phyloP scores from a whole-genome alignment of 2,888 invertebrate genomes.

The Caenorhabditis zanzibari region DNA sequence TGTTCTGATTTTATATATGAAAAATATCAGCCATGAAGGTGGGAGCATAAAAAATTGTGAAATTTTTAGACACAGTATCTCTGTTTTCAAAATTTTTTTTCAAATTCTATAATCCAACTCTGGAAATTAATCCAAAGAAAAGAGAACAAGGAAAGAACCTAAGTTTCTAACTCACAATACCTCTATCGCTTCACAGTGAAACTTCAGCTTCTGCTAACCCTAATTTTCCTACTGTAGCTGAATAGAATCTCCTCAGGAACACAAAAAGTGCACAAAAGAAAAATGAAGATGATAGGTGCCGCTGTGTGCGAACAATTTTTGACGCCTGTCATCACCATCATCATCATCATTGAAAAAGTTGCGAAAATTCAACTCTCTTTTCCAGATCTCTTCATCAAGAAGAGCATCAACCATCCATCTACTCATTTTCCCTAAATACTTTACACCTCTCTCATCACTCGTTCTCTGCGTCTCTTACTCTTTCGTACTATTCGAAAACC shows the following conservation, averaged over 20 bases:
- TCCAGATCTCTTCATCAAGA: slow-evolving; percentile 1
- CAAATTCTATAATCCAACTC: too few species aligned
- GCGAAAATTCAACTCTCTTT: slow-evolving; percentile 38
- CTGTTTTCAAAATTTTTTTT: too few species aligned
- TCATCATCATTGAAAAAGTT: slow-evolving; percentile 37
- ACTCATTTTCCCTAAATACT: slow-evolving; percentile 37
- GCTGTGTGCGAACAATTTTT: slow-evolving; percentile 16
- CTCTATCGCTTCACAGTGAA: too few species aligned
- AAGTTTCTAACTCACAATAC: too few species aligned
- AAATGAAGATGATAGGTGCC: slow-evolving; percentile 32
- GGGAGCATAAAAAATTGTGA: too few species aligned
- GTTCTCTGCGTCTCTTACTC: slow-evolving; percentile 30
- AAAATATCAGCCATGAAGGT: too few species aligned
- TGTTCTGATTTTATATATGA: too few species aligned
- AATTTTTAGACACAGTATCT: too few species aligned
- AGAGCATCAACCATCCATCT: slow-evolving; percentile 14
- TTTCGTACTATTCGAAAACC: slow-evolving; percentile 9
- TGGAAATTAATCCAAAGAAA: too few species aligned
- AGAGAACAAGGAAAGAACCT: too few species aligned
- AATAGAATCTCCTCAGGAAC: background rate
- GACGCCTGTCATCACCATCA: slow-evolving; percentile 41
- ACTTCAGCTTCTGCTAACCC: too few species aligned
- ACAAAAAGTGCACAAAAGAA: slow-evolving; percentile 14
- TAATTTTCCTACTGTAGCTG: background rate
- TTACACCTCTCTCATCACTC: slow-evolving; percentile 45